Conservation (phyloP, 2,888 invertebrate genomes). For the Hesperia comma region DNA sequence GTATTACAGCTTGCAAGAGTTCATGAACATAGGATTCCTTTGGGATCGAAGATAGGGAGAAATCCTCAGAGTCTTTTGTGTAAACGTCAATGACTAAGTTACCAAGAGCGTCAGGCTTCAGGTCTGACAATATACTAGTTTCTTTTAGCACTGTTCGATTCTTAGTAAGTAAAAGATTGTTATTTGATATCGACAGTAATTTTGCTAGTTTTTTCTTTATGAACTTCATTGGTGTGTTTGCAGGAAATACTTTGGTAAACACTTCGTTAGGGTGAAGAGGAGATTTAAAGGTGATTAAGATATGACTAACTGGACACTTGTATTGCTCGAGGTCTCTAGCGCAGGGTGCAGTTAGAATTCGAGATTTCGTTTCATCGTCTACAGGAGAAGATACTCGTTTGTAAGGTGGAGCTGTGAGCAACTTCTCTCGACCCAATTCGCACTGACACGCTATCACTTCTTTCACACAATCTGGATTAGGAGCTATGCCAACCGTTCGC, state of each 20-base stretch:
- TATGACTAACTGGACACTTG: constrained; percentile 73
- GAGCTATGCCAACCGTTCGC: constrained; percentile 58
- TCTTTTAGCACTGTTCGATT: constrained; percentile 76
- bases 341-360: constrained; percentile 69
- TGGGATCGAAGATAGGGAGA: constrained; percentile 68
- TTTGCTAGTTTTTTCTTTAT: constrained; percentile 75
- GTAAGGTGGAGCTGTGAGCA: constrained; percentile 74
- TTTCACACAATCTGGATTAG: constrained; percentile 56
- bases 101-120: constrained; percentile 70
- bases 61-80: constrained; percentile 72
- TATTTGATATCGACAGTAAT: constrained; percentile 67
- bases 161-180: constrained; percentile 69
- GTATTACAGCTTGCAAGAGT: constrained; percentile 65
- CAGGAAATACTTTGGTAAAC: constrained; percentile 76
- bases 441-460: constrained; percentile 69
- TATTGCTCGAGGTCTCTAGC: constrained; percentile 63
- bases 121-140: constrained; percentile 62
- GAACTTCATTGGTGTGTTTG: constrained; percentile 69
- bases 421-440: constrained; percentile 74
- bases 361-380: constrained; percentile 58
- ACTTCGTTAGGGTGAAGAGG: constrained; percentile 68
- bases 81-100: constrained; percentile 74
- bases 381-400: constrained; percentile 51
- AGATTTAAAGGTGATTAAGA: constrained; percentile 70
- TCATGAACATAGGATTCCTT: constrained; percentile 75